Conservation (phyloP, 2,797 vertebrate genomes). For the Lerista edwardsae region DNA sequence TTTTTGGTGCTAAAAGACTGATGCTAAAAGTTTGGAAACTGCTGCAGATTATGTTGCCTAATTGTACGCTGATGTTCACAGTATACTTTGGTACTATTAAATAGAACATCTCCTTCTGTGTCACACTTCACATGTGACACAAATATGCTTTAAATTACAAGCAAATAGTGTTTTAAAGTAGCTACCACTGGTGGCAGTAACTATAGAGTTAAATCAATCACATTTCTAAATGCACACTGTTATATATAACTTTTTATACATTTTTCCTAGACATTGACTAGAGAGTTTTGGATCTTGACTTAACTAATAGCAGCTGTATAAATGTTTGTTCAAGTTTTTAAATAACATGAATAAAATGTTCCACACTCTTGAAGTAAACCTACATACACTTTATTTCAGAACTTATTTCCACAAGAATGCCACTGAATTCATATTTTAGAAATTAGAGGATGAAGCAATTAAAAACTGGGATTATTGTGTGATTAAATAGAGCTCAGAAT, state of each 20-base stretch:
- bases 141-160: conserved; percentile 14
- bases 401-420: conserved; percentile 19
- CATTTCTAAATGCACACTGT: not conserved
- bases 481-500: not conserved
- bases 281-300: not conserved
- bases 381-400: conserved; percentile 34
- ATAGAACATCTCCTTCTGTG: conserved; percentile 2
- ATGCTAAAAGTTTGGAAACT: too few relatives aligned
- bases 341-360: conserved; percentile 35
- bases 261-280: conserved; percentile 27
- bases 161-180: conserved; percentile 9
- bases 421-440: conserved; percentile 10
- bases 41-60: not conserved
- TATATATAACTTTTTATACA: conserved; percentile 25
- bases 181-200: conserved; percentile 9
- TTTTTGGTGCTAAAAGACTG: too few relatives aligned
- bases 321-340: conserved; percentile 43
- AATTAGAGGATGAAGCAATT: not conserved
- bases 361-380: conserved; percentile 31
- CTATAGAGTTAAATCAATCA: not conserved
- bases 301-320: conserved; percentile 43
- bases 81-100: not conserved
- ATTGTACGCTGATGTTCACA: not conserved
- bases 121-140: not conserved
- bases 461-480: not conserved